Conservation (phyloP, 2,888 invertebrate species). For the Dione vanillae region DNA sequence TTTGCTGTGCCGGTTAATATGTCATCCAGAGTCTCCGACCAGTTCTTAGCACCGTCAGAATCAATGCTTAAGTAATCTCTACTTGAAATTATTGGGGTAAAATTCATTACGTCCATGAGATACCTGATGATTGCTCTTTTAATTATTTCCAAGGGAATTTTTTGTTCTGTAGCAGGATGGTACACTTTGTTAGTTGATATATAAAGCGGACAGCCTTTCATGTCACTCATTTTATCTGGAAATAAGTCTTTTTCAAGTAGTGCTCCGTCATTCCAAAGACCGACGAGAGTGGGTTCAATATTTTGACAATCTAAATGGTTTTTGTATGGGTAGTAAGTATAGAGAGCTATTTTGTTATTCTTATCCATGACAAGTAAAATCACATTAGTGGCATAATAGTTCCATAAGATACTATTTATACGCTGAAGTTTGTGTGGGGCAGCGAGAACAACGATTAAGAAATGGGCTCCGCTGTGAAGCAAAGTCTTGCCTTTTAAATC, state of each 20-base stretch:
- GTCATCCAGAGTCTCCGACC: conserved; percentile 69
- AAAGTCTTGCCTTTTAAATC: conserved; percentile 65
- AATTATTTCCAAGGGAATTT: conserved; percentile 63
- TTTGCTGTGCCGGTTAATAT: conserved; percentile 64
- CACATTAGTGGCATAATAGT: conserved; percentile 60
- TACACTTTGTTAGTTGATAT: conserved; percentile 69
- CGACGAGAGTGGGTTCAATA: conserved; percentile 58
- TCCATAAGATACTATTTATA: conserved; percentile 63
- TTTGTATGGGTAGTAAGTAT: conserved; percentile 66
- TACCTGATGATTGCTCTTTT: conserved; percentile 61
- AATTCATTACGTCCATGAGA: conserved; percentile 66
- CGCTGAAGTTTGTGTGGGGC: conserved; percentile 56
- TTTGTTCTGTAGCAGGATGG: conserved; percentile 59
- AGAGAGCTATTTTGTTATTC: conserved; percentile 54
- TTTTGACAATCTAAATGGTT: conserved; percentile 64
- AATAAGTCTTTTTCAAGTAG: conserved; percentile 52
- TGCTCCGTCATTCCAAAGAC: conserved; percentile 53
- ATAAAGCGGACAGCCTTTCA: conserved; percentile 68
- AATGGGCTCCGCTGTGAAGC: conserved; percentile 60
- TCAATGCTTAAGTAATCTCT: conserved; percentile 68
- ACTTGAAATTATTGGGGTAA: conserved; percentile 62
- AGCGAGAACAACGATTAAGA: conserved; percentile 59
- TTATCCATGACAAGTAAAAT: conserved; percentile 55
- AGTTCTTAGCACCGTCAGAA: conserved; percentile 64
- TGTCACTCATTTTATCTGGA: conserved; percentile 66